phyloP scores from a whole-genome alignment of 2,888 invertebrate species.

The Cyaniris semiargus region DNA sequence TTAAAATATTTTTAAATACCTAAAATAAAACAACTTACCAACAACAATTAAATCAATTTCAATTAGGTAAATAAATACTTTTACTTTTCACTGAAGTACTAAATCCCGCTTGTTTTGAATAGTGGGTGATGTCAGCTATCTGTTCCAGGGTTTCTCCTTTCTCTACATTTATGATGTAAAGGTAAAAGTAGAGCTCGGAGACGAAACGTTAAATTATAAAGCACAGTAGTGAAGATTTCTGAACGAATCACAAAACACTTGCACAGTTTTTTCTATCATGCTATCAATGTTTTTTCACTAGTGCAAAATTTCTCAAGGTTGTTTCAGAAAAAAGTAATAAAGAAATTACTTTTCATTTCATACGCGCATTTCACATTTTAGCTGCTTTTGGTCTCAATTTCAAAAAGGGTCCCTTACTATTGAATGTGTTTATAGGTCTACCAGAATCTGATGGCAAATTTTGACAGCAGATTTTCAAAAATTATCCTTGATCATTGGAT shows the following conservation, averaged over 20 bases:
- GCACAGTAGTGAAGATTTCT: neutral
- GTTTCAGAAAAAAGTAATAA: neutral
- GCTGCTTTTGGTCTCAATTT: neutral
- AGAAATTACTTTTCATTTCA: neutral
- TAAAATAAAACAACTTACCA: too few species aligned
- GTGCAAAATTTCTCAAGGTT: neutral
- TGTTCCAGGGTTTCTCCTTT: slow-evolving; percentile 26
- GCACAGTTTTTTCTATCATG: slow-evolving; percentile 12
- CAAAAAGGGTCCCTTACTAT: too few species aligned
- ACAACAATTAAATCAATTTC: neutral
- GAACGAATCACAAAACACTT: neutral
- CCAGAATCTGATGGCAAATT: too few species aligned
- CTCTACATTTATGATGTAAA: slow-evolving; percentile 28
- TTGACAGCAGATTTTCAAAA: too few species aligned
- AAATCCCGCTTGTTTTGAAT: neutral
- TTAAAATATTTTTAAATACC: too few species aligned
- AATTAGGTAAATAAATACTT: neutral
- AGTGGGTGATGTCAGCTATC: neutral
- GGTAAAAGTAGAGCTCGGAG: slow-evolving; percentile 21
- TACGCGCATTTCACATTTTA: neutral
- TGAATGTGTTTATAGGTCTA: too few species aligned
- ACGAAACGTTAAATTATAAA: neutral
- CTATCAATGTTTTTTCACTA: neutral
- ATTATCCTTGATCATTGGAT: too few species aligned
- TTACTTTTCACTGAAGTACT: neutral